Percentiles rank a stretch among this genome's conserved stretches.
These are phyloP conservation scores for Eumeta japonica DNA, from an alignment of 1,140 invertebrate species.

Conservation along the genomic window DNA sequence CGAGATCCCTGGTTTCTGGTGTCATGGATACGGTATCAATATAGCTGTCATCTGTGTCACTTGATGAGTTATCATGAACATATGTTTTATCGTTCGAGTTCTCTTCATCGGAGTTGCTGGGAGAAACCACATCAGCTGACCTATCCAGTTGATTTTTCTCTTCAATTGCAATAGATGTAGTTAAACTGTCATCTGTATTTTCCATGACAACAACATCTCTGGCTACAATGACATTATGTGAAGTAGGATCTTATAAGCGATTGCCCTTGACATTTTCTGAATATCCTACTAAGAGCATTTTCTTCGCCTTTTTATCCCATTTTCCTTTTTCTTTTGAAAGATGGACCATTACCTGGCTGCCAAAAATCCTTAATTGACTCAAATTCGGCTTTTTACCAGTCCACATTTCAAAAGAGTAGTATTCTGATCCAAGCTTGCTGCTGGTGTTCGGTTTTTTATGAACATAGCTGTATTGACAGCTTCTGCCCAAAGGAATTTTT, in stretches of 20 bases:
- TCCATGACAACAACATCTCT: constrained; percentile 23
- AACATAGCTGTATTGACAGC: constrained; percentile 17
- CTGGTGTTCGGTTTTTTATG: constrained; percentile 11
- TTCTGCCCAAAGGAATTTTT: too few relatives aligned
- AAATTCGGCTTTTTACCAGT: constrained; percentile 26
- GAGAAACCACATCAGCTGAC: too few relatives aligned
- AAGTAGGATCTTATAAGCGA: constrained; percentile 32
- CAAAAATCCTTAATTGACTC: constrained; percentile 34
- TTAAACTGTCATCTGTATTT: too few relatives aligned
- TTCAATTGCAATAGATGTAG: too few relatives aligned
- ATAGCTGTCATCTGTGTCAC: too few relatives aligned
- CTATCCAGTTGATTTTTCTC: too few relatives aligned
- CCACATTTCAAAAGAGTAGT: constrained; percentile 35
- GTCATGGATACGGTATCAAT: too few relatives aligned
- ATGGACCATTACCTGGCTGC: constrained; percentile 21
- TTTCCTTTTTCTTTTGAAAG: constrained; percentile 17
- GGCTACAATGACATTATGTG: constrained; percentile 16
- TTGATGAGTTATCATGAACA: too few relatives aligned
- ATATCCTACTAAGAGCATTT: constrained; percentile 33
- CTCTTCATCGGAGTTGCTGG: too few relatives aligned
- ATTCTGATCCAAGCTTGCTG: constrained; percentile 13
- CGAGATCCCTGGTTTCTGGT: too few relatives aligned
- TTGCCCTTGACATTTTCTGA: constrained; percentile 19
- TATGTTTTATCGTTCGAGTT: too few relatives aligned
- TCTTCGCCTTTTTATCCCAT: constrained; percentile 20